Evolutionary conservation across 1,140 invertebrate genomes (phyloP), one percentile per base, ranked within the genome.

Genomic region (Drosophila miranda): DNA sequence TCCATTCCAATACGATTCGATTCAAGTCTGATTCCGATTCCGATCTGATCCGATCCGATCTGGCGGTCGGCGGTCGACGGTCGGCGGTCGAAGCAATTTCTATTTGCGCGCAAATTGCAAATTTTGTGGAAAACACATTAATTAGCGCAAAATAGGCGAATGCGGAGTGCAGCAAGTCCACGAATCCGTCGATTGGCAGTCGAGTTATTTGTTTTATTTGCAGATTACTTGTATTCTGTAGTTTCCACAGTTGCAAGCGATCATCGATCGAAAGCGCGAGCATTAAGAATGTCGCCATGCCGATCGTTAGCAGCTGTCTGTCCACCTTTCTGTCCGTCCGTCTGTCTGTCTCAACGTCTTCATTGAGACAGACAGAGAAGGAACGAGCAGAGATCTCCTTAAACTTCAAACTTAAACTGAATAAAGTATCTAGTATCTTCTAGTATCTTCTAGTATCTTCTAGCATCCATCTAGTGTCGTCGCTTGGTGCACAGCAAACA

Each of bases 111-210:
- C 77, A 83, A 86, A 87, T 86, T 86, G 82, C 82, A 78, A 87
- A 87, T 86, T 87, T 86, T 87, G 82, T 86, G 82, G 82, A 78
- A 84, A 89, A 81, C 77, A 81, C 84, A 89, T 89, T 89, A 89
- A 89, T 89, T 89, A 89, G 86, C 71, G 80, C 86, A 76, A 89
- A 86, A 86, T 78, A 73, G 75, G 74, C 70, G 61, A 51, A 13
- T 38, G 61, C 75, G 60, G 80, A 84, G 61, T 67, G 60, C 57
- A 72, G 28, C 50, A 52, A 52, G 50, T 52, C 7, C 30, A 30
- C 30, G 30, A 8, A 30, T 30, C 30, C 3, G 30, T 30, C 28
- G 28, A 30, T 30, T 30, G 7, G 28, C 28, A 63, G 46, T 67
- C 6, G 7, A 67, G 64, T 48, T 67, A 67, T 67, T 68, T 67